A percentile compares a stretch with the other conserved stretches of the same genome.
Conservation (phyloP, 1,140 invertebrate species). For the Drosophila kanapiae region DNA sequence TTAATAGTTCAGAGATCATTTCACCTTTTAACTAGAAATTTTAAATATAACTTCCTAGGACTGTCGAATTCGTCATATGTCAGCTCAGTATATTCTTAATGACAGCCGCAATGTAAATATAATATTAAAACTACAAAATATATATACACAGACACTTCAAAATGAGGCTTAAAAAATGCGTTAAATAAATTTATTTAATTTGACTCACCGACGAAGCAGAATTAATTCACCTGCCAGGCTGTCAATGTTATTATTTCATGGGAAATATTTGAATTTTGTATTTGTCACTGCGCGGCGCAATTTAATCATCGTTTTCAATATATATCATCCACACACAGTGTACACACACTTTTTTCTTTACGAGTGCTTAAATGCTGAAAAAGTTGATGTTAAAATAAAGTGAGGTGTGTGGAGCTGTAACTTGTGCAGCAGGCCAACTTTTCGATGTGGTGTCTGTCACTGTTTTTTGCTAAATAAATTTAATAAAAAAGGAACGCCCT, state of each 20-base stretch:
- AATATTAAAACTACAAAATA: neutral
- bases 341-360: conserved; percentile 37
- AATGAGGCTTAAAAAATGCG: neutral
- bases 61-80: neutral
- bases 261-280: conserved; percentile 50
- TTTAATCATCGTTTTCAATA: conserved; percentile 48
- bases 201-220: conserved; percentile 15
- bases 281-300: conserved; percentile 27
- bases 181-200: conserved; percentile 35
- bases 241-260: conserved; percentile 36
- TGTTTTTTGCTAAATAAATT: conserved; percentile 61
- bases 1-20: too few species aligned
- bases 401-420: conserved; percentile 2
- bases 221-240: conserved; percentile 22
- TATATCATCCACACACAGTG: neutral
- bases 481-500: conserved; percentile 30
- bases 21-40: too few species aligned
- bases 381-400: conserved; percentile 24
- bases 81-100: neutral
- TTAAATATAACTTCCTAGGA: too few species aligned
- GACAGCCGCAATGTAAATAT: neutral
- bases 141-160: neutral
- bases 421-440: conserved; percentile 35
- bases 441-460: conserved; percentile 50
- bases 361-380: conserved; percentile 62